Conservation (phyloP, 2,797 vertebrate species). For the Girardinus metallicus region DNA sequence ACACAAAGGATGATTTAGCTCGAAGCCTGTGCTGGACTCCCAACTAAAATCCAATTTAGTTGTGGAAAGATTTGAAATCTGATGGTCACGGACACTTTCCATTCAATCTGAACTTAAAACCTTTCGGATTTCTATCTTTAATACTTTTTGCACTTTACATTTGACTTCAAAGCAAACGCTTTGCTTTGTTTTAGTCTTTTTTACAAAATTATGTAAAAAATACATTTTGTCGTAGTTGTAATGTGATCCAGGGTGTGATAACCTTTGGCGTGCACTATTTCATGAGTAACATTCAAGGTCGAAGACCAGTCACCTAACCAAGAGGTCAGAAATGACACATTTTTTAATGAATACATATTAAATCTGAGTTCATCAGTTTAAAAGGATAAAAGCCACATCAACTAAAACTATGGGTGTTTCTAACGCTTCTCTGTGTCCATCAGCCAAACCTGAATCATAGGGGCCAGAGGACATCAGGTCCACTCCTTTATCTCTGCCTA, state of each 20-base stretch:
- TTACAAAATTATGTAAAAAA: not conserved
- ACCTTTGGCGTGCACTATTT: not conserved
- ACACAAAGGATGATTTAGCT: not conserved
- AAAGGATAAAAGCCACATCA: constrained; percentile 23
- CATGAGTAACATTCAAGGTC: not conserved
- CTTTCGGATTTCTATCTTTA: not conserved
- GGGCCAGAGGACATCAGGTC: constrained; percentile 33
- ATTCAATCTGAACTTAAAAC: not conserved
- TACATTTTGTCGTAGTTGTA: not conserved
- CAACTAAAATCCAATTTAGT: not conserved
- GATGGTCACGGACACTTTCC: not conserved
- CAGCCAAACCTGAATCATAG: constrained; percentile 30
- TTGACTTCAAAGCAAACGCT: not conserved
- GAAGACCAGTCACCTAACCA: not conserved
- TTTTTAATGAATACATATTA: not conserved
- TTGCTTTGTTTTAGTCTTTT: not conserved
- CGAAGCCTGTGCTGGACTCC: not conserved
- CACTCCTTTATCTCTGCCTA: constrained; percentile 36
- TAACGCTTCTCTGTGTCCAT: constrained; percentile 32
- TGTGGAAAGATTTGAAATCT: not conserved
- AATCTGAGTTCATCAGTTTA: constrained; percentile 15
- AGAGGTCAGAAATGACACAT: not conserved
- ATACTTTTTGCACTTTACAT: not conserved
- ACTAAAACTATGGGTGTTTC: constrained; percentile 9
- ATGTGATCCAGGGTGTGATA: not conserved